Evolutionary conservation across 2,797 vertebrate species (phyloP), one percentile per base, ranked within the genome.

Genomic region (Zenarchopterus dispar): DNA sequence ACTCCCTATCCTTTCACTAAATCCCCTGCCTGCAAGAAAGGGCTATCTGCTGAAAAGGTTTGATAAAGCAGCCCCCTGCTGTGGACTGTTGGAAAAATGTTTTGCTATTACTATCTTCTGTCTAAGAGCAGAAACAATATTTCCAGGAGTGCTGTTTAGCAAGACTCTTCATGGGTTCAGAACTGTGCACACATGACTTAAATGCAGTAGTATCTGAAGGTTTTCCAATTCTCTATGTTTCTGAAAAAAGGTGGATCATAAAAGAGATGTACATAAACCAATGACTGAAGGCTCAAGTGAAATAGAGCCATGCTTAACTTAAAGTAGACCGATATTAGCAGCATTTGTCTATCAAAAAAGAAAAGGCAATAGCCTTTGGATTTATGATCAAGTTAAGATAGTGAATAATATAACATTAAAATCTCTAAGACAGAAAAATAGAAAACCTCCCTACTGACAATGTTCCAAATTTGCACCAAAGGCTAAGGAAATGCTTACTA

Each of bases 11-110:
- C 36, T 36, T 16, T 39, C 22, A 74, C 55, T 53, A 66, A 78
- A 73, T 65, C 56, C 54, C 23, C 24, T 70, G 57, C 70, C 47
- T 70, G 8, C n/a, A 50, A 67, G 16, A 81, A 73, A 67, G 61
- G 33, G 9, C 67, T 71, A 58, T 78, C 56, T 43, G 57, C 62
- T 70, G 71, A 75, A 66, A 81, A 82, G 74, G 82, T 67, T 77
- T 60, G 75, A 67, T 67, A 61, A 63, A 80, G 60, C 56, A 63
- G 52, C 73, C 54, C 58, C 64, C 56, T 60, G 45, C 72, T 85
- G 57, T 63, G 62, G 51, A 46, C 36, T 77, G 48, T 75, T 78
- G 63, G 53, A 80, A 75, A 57, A 70, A 8, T 15, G 42, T 65
- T 26, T 62, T 23, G 65, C 55, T 51, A 6, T 67, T 70, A 31